Percentiles rank a stretch among this genome's conserved stretches.
Evolutionary conservation across 2,797 vertebrate genomes (phyloP).

Genomic region (Percopsis omiscomaycus): DNA sequence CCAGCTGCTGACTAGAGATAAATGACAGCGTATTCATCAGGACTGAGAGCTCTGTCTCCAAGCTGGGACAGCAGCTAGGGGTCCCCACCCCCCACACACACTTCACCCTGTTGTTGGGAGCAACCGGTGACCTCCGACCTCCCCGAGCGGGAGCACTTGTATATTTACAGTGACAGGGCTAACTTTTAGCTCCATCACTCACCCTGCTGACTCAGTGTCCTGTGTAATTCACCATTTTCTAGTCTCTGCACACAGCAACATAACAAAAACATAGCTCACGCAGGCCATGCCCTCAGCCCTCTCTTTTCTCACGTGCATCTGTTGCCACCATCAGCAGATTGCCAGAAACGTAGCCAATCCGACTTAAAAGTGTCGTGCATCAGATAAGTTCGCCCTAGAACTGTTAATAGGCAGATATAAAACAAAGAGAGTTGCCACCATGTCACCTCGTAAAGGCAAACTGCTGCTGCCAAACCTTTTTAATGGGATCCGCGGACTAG

Average conservation of each 20-base stretch:
- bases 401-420: constrained; percentile 31
- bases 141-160: background rate
- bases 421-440: constrained; percentile 48
- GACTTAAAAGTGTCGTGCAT: constrained; percentile 28
- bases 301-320: constrained; percentile 36
- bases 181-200: constrained; percentile 28
- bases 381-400: constrained; percentile 3
- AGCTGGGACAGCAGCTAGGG: constrained; percentile 31
- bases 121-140: constrained; percentile 41
- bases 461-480: constrained; percentile 34
- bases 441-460: constrained; percentile 38
- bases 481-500: constrained; percentile 47
- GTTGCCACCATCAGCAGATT: constrained; percentile 40
- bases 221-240: background rate
- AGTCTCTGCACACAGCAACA: background rate
- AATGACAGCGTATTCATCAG: constrained; percentile 57
- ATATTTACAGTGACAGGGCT: constrained; percentile 24
- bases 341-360: constrained; percentile 24
- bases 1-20: constrained; percentile 64
- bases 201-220: background rate
- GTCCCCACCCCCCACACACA: constrained; percentile 19
- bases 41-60: constrained; percentile 45
- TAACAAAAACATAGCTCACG: constrained; percentile 18
- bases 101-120: constrained; percentile 32
- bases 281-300: constrained; percentile 1